Conservation (phyloP, 2,113 vertebrate genomes). For the Clinocottus analis region DNA sequence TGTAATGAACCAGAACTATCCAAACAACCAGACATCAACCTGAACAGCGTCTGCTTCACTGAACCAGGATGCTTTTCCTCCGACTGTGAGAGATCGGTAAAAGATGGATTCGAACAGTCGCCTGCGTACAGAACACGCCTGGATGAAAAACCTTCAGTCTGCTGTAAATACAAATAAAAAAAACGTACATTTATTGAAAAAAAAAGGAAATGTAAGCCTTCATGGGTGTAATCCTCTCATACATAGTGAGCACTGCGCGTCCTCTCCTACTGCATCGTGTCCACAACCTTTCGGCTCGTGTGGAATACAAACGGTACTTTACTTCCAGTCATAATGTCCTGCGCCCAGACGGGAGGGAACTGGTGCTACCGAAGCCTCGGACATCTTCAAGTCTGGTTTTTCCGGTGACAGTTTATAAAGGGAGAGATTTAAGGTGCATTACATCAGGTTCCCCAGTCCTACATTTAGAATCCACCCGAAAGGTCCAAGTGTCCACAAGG, state of each 20-base stretch:
- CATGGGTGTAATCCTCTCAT: slow-evolving; percentile 36
- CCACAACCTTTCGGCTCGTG: no score
- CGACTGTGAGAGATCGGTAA: no score
- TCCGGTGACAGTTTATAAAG: neutral
- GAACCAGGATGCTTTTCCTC: no score
- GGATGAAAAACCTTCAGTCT: slow-evolving; percentile 60
- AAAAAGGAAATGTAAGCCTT: slow-evolving; percentile 33
- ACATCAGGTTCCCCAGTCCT: neutral
- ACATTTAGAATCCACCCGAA: neutral
- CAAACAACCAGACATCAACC: neutral
- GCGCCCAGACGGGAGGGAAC: neutral
- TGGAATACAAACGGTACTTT: slow-evolving; percentile 31
- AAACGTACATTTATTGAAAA: slow-evolving; percentile 32
- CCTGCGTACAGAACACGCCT: no score
- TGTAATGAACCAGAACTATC: neutral
- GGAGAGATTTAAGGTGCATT: slow-evolving; percentile 18
- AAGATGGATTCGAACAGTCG: no score
- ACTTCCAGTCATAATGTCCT: neutral
- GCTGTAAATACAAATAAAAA: slow-evolving; percentile 41
- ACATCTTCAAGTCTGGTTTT: no score
- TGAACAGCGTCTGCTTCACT: neutral
- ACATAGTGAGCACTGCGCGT: slow-evolving; percentile 24
- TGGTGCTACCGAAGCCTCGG: no score
- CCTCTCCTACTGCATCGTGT: no score
- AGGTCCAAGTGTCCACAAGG: no score